phyloP scores from a whole-genome alignment of 92 coral and sea anemone species.

The Palythoa heliodiscus region DNA sequence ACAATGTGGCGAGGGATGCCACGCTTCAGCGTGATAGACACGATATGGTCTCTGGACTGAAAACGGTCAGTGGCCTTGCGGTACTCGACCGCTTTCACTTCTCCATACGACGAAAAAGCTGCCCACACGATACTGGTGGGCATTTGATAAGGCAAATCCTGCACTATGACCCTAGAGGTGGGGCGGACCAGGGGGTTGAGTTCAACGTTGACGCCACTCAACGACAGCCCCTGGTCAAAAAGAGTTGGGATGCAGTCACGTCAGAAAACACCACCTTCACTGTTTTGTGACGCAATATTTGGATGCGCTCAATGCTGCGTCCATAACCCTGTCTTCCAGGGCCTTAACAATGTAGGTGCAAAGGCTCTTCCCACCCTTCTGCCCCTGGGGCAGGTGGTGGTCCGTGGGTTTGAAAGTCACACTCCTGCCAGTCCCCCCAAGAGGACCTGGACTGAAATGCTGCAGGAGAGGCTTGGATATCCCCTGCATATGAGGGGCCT shows the following conservation, averaged over 20 bases:
- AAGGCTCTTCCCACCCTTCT: background rate
- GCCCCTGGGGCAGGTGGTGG: background rate
- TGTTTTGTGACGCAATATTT: background rate
- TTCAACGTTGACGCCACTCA: background rate
- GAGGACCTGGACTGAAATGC: background rate
- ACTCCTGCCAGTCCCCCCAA: background rate
- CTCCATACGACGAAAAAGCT: background rate
- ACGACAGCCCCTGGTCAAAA: background rate
- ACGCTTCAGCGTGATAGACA: background rate
- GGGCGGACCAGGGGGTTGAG: background rate
- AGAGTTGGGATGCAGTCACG: background rate
- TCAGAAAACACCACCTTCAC: background rate
- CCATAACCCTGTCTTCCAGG: too few relatives aligned
- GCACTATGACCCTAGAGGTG: background rate
- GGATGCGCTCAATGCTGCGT: background rate
- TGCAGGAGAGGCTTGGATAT: background rate
- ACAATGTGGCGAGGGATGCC: conserved; percentile 1
- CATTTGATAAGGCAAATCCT: background rate
- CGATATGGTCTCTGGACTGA: background rate
- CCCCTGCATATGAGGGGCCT: background rate
- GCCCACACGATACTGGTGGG: background rate
- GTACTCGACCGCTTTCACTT: background rate
- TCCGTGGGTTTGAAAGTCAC: background rate
- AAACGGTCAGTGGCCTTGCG: background rate
- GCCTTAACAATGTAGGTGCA: background rate